These are phyloP conservation scores for Eupsilia transversa DNA, from an alignment of 2,888 invertebrate genomes.

Conservation along the genomic window DNA sequence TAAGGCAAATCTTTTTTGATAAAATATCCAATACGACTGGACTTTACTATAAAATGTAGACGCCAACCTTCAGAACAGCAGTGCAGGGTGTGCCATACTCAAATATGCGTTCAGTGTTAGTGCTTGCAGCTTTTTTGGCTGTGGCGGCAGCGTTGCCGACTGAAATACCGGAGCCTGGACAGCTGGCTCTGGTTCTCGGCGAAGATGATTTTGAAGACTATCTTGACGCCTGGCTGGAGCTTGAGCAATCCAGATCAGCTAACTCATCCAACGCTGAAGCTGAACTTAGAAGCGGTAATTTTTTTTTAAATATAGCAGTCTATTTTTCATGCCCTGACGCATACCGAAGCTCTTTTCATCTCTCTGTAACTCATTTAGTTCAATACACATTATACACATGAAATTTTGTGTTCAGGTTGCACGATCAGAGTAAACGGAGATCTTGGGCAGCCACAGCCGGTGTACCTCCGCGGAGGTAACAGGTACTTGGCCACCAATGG, in stretches of 20 bases:
- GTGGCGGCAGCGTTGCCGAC: constrained; percentile 71
- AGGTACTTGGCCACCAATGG: constrained; percentile 75
- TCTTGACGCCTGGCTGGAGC: constrained; percentile 83
- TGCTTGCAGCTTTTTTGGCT: constrained; percentile 69
- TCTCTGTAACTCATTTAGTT: neutral
- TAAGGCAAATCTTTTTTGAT: constrained; percentile 32
- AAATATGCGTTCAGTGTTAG: constrained; percentile 63
- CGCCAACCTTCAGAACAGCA: constrained; percentile 18
- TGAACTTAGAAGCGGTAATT: constrained; percentile 75
- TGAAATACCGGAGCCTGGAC: constrained; percentile 80
- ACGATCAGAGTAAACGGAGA: constrained; percentile 87
- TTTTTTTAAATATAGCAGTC: neutral
- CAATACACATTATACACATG: neutral
- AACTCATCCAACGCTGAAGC: constrained; percentile 69
- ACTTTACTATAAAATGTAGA: constrained; percentile 50
- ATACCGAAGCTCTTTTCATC: neutral
- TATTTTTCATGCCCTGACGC: too few species aligned
- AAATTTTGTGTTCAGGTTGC: constrained; percentile 79
- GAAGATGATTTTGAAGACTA: constrained; percentile 89
- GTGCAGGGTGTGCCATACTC: constrained; percentile 40
- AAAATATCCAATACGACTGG: constrained; percentile 24
- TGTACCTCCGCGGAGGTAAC: constrained; percentile 86
- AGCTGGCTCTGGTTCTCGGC: constrained; percentile 80
- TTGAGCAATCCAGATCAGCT: constrained; percentile 74
- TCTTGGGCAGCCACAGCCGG: constrained; percentile 91